Evolutionary conservation across 2,113 vertebrate species (phyloP).

Genomic region (Stercorarius parasiticus): DNA sequence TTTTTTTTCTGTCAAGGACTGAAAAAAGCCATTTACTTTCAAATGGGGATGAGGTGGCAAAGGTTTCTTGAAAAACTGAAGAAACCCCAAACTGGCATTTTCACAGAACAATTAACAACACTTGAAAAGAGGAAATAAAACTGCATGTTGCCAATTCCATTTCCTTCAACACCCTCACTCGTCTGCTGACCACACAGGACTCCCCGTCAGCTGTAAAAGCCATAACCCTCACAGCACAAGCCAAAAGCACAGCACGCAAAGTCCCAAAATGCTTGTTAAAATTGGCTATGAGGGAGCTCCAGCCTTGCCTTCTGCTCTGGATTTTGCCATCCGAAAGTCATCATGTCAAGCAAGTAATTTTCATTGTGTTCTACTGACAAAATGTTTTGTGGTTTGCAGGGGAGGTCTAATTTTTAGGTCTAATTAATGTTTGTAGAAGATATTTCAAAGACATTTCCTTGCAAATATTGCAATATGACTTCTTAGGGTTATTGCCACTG

Average conservation of each 20-base stretch:
- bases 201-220: not conserved
- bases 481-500: not conserved
- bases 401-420: not conserved
- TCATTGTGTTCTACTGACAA: not conserved
- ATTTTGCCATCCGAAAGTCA: not conserved
- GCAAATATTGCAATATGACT: not conserved
- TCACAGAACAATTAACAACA: not conserved
- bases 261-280: not conserved
- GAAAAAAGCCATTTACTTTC: not conserved
- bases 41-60: not conserved
- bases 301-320: not conserved
- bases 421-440: not conserved
- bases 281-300: not conserved
- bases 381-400: not conserved
- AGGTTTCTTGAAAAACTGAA: not conserved
- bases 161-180: not conserved
- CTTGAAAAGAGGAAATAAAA: not conserved
- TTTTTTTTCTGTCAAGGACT: not conserved
- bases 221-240: not conserved
- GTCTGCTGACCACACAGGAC: not conserved
- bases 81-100: not conserved
- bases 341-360: rapidly evolving
- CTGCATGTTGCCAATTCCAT: not conserved
- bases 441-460: not conserved
- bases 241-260: not conserved